Evolutionary conservation across 30 jellyfish, hydroid and myxozoan species (phyloP), one percentile per base, ranked within the genome.

Genomic region (Hydractinia symbiolongicarpus): DNA sequence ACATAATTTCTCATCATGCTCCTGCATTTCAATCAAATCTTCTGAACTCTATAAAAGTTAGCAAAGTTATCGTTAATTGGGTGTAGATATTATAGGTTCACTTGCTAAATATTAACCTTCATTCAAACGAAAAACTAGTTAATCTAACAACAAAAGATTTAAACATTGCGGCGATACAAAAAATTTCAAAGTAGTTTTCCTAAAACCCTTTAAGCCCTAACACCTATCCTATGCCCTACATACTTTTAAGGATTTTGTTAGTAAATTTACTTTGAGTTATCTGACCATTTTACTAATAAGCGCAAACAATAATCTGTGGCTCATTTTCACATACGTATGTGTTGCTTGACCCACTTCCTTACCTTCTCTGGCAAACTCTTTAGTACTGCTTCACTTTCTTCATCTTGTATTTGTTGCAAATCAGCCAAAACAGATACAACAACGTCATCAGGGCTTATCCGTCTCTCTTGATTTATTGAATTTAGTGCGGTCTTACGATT

Each of bases 381-480:
- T 67, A 86, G 49, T 5, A 75, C 66, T 15, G 10, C 52, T 15
- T 83, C 90, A 54, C 91, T 86, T 79, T 90, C 97, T 30, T 55
- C 74, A 73, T 90, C 97, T 49, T 90, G 97, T 40, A 57, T 69
- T 66, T 81, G 89, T 55, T 90, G 97, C 44, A 90, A 60, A 61
- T 90, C 96, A 5, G 97, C 97, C 75, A 90, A 67, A 75, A 90
- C 67, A 61, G 96, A 79, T 21, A 90, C 86, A 40, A 86, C 54
- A 72, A 86, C 78, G 57, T 86, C 90, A 79, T 90, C 90, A 19
- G 56, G 73, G 5, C 87, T 78, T 4, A 30, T 30, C 44, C 44
- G 44, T 30, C 2, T 30, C 44, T 30, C 44, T 30, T 30, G 44
- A 30, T 30, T n/a, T 7, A 51, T 13, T 6, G 19, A 44, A 0